Conservation (phyloP, 2,888 invertebrate genomes). For the Tuta absoluta region DNA sequence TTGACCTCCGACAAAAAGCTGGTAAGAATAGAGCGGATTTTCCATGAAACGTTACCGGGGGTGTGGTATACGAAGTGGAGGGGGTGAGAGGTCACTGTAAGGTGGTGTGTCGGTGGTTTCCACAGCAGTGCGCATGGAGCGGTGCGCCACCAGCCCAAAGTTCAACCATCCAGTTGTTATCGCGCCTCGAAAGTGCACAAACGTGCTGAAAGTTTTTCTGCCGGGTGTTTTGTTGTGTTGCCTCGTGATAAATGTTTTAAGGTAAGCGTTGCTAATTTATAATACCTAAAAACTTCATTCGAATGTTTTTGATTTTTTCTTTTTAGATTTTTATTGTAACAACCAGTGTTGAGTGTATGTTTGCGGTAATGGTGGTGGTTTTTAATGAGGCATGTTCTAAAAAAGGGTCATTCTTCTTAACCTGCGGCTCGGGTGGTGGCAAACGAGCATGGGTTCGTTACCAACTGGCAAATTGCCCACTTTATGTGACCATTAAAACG, state of each 20-base stretch:
- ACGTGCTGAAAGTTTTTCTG: slow-evolving; percentile 42
- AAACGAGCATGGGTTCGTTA: slow-evolving; percentile 1
- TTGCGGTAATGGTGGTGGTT: neutral
- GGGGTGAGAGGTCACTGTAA: neutral
- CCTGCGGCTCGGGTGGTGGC: slow-evolving; percentile 1
- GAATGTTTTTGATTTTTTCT: neutral
- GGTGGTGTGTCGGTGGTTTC: slow-evolving; percentile 13
- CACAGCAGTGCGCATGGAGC: slow-evolving; percentile 51
- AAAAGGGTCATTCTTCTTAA: slow-evolving; percentile 22
- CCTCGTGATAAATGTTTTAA: slow-evolving; percentile 65
- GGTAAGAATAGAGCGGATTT: slow-evolving; percentile 1
- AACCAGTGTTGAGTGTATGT: neutral
- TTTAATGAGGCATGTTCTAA: slow-evolving; percentile 16
- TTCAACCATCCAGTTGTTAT: slow-evolving; percentile 63
- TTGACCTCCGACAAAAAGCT: neutral
- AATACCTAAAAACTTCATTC: neutral
- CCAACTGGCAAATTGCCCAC: slow-evolving; percentile 3
- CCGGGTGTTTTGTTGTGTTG: slow-evolving; percentile 61
- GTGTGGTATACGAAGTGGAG: neutral
- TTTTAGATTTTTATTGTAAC: neutral
- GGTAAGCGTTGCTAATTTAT: slow-evolving; percentile 51
- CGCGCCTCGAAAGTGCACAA: slow-evolving; percentile 42
- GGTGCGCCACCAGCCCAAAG: slow-evolving; percentile 48
- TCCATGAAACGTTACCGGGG: slow-evolving; percentile 4
- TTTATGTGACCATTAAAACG: neutral